A percentile compares a stretch with the other conserved stretches of the same genome.
phyloP scores from a whole-genome alignment of 2,797 vertebrate species.

The Gambusia yucatana region DNA sequence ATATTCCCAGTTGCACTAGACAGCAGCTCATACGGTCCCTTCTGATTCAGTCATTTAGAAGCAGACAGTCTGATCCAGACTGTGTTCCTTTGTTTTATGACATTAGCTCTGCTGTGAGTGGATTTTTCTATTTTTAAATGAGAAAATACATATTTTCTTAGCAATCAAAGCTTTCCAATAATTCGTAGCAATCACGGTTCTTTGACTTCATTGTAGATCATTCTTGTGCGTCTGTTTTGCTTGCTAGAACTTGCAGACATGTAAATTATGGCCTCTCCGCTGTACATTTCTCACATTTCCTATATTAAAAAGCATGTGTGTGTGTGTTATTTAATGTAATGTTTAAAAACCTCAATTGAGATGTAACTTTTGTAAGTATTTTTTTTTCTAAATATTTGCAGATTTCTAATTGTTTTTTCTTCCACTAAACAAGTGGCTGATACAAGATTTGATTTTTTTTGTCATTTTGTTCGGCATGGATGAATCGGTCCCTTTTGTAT shows the following conservation, averaged over 20 bases:
- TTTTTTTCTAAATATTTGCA: neutral
- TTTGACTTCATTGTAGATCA: neutral
- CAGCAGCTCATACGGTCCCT: neutral
- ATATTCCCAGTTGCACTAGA: neutral
- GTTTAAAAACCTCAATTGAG: constrained; percentile 16
- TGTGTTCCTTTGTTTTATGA: neutral
- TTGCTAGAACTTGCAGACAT: neutral
- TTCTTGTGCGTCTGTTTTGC: neutral
- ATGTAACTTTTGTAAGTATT: constrained; percentile 18
- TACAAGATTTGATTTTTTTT: neutral
- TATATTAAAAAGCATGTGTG: constrained; percentile 16
- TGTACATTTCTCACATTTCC: constrained; percentile 59
- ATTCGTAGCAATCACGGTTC: neutral
- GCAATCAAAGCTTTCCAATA: neutral
- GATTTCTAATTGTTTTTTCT: constrained; percentile 7
- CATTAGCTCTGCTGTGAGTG: neutral
- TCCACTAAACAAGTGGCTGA: neutral
- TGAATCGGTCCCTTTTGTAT: constrained; percentile 51
- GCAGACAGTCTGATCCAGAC: neutral
- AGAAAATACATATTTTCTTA: neutral
- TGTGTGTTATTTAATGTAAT: constrained; percentile 35
- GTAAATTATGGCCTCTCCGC: constrained; percentile 60
- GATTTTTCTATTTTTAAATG: neutral
- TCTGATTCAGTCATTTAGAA: neutral
- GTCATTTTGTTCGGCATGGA: neutral